Conservation (phyloP, 2,888 invertebrate genomes). For the Acheta domesticus region DNA sequence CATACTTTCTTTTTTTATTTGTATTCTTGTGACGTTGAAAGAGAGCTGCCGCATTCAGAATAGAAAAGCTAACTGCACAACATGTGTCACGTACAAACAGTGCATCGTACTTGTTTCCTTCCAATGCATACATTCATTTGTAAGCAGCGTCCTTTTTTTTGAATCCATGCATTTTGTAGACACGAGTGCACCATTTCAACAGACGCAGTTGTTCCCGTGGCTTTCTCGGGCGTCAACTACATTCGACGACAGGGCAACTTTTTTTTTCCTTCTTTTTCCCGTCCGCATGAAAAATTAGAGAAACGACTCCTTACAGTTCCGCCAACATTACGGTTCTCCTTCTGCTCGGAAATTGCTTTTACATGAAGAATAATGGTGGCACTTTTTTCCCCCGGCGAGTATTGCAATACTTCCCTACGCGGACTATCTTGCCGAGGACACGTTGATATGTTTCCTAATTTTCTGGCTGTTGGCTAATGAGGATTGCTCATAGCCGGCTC, state of each 20-base stretch:
- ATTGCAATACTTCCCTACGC: background rate
- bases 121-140: background rate
- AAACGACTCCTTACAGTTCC: background rate
- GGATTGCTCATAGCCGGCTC: background rate
- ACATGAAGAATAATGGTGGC: slow-evolving; percentile 9
- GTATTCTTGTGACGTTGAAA: no score
- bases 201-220: no score
- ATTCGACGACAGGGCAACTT: no score
- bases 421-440: background rate
- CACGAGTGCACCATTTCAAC: no score
- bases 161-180: background rate
- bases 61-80: no score
- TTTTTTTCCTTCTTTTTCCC: no score
- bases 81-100: no score
- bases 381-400: background rate
- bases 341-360: background rate
- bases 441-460: slow-evolving; percentile 18
- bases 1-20: no score
- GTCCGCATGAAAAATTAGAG: no score
- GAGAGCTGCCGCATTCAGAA: no score
- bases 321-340: background rate
- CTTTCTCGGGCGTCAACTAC: no score
- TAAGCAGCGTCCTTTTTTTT: background rate
- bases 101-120: background rate
- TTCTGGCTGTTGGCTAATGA: background rate